phyloP scores from a whole-genome alignment of 2,113 vertebrate genomes.

The Lepus timidus region DNA sequence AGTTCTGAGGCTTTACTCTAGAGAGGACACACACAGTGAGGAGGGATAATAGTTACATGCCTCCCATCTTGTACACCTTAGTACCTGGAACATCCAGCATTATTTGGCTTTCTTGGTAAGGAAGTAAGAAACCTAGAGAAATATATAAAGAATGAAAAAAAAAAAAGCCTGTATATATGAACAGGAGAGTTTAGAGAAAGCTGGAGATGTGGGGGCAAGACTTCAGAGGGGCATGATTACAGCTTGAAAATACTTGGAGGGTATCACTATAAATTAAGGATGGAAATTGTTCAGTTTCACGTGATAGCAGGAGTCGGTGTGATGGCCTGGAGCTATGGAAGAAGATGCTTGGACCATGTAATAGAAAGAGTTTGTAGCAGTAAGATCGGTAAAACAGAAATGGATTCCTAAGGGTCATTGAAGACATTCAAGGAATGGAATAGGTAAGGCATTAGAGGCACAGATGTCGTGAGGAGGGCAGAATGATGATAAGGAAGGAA shows the following conservation, averaged over 20 bases:
- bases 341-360: neutral
- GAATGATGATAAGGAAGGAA: neutral
- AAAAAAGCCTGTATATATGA: conserved; percentile 25
- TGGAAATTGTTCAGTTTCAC: neutral
- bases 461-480: neutral
- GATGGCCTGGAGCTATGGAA: neutral
- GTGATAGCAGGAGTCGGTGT: neutral
- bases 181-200: neutral
- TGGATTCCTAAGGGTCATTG: neutral
- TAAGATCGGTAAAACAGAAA: neutral
- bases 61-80: neutral
- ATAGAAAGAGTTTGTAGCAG: conserved; percentile 29
- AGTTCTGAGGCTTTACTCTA: conserved; percentile 9
- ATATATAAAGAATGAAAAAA: conserved; percentile 5
- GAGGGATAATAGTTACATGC: neutral
- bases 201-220: neutral
- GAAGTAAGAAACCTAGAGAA: neutral
- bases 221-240: neutral
- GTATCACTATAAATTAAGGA: conserved; percentile 14
- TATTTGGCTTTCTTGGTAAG: conserved; percentile 39
- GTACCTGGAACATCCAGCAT: conserved; percentile 39
- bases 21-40: neutral
- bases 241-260: neutral
- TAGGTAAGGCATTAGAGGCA: neutral
- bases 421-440: neutral